phyloP scores from a whole-genome alignment of 2,113 vertebrate species.

The Lonchura striata region DNA sequence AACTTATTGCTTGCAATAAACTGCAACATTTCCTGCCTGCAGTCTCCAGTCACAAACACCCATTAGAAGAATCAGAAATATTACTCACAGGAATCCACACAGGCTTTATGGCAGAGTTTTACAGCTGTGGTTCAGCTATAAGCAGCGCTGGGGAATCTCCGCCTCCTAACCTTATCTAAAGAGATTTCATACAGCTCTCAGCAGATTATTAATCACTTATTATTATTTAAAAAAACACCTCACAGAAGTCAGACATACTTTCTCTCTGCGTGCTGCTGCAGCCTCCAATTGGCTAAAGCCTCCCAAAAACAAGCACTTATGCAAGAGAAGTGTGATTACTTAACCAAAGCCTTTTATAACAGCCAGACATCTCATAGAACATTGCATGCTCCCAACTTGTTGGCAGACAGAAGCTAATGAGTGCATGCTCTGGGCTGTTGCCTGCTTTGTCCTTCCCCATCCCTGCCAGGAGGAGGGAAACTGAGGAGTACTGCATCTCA shows the following conservation, averaged over 20 bases:
- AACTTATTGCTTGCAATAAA: neutral
- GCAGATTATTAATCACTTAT: neutral
- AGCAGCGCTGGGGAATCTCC: neutral
- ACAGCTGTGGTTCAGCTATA: neutral
- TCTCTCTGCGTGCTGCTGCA: neutral
- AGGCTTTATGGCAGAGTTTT: neutral
- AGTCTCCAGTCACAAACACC: neutral
- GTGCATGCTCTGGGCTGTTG: neutral
- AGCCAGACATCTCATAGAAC: neutral
- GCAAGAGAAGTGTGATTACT: slow-evolving; percentile 44
- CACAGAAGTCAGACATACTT: neutral
- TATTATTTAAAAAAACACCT: neutral
- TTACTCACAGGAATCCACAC: slow-evolving; percentile 37
- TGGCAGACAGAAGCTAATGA: neutral
- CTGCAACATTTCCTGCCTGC: neutral
- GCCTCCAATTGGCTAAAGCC: neutral
- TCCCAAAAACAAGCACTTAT: slow-evolving; percentile 47
- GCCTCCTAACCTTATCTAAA: neutral
- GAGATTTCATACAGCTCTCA: neutral
- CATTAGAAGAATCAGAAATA: neutral
- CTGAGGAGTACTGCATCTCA: neutral
- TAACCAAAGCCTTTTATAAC: slow-evolving; percentile 39
- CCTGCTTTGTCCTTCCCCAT: neutral
- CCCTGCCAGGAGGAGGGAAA: neutral
- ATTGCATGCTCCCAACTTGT: neutral